Conservation (phyloP, 2,888 invertebrate species). For the Petrophora chlorosata region DNA sequence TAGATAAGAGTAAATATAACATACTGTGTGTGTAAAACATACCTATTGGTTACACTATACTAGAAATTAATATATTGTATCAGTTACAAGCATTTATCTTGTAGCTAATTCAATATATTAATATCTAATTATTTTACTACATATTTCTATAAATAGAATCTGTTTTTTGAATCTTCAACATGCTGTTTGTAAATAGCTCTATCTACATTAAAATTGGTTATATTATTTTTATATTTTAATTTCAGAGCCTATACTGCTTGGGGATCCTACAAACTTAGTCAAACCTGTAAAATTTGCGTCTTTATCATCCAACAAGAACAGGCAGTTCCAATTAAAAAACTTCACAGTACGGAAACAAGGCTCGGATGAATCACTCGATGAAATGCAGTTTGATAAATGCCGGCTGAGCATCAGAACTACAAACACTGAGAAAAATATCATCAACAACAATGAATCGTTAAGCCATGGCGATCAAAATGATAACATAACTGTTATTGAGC, state of each 20-base stretch:
- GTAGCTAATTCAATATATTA: too few species aligned
- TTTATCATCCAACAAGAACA: slow-evolving; percentile 22
- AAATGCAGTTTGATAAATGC: slow-evolving; percentile 68
- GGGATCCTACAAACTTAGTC: not conserved
- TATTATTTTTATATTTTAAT: not conserved
- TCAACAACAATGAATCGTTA: slow-evolving; percentile 19
- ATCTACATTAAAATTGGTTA: too few species aligned
- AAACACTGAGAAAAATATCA: slow-evolving; percentile 37
- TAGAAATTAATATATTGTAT: too few species aligned
- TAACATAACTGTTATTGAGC: slow-evolving; percentile 37
- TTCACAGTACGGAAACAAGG: slow-evolving; percentile 46
- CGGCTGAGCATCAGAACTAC: slow-evolving; percentile 65
- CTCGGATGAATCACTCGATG: slow-evolving; percentile 65
- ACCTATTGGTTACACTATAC: not conserved
- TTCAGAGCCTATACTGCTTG: slow-evolving; percentile 4
- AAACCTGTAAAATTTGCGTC: slow-evolving; percentile 19
- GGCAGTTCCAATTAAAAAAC: slow-evolving; percentile 27
- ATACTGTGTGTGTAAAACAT: not conserved
- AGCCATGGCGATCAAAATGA: slow-evolving; percentile 28
- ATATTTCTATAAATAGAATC: too few species aligned
- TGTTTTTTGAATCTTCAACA: too few species aligned
- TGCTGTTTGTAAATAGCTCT: too few species aligned
- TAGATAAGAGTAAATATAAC: not conserved
- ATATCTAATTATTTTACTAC: too few species aligned
- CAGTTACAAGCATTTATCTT: too few species aligned